Conservation (phyloP, 37 sponge, comb jelly and placozoan genomes). For the Geodia barretti region DNA sequence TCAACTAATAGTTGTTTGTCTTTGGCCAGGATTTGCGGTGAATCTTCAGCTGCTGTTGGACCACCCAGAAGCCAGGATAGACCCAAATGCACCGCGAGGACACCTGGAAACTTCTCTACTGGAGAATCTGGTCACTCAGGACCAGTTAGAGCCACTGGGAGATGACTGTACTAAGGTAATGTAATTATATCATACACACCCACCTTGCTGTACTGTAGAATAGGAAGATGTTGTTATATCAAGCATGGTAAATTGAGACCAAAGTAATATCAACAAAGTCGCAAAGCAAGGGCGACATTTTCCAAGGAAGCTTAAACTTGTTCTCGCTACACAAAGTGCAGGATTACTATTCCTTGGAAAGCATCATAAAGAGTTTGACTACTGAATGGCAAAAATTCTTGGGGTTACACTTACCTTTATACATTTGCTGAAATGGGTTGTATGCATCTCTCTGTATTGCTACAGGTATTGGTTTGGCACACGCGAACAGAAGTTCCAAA, state of each 20-base stretch:
- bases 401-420: background rate
- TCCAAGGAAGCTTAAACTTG: no score
- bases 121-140: slow-evolving; percentile 7
- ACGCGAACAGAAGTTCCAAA: slow-evolving; percentile 74
- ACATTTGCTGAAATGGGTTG: background rate
- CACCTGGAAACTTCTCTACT: slow-evolving; percentile 76
- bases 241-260: background rate
- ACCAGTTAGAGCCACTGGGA: slow-evolving; percentile 72
- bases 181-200: no score
- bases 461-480: slow-evolving; percentile 85
- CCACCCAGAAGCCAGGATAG: slow-evolving; percentile 25
- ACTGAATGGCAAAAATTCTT: no score
- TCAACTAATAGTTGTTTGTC: background rate
- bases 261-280: background rate
- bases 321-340: no score
- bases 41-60: slow-evolving; percentile 48
- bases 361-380: no score
- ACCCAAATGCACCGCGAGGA: slow-evolving; percentile 50
- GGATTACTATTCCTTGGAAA: no score
- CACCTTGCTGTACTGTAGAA: background rate
- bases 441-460: background rate
- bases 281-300: no score
- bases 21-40: slow-evolving; percentile 77
- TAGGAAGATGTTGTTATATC: slow-evolving; percentile 12
- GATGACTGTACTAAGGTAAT: slow-evolving; percentile 66